Base-by-base conservation (phyloP, 2,113 vertebrate genomes). In the Chamaetylas fuelleborni region DNA sequence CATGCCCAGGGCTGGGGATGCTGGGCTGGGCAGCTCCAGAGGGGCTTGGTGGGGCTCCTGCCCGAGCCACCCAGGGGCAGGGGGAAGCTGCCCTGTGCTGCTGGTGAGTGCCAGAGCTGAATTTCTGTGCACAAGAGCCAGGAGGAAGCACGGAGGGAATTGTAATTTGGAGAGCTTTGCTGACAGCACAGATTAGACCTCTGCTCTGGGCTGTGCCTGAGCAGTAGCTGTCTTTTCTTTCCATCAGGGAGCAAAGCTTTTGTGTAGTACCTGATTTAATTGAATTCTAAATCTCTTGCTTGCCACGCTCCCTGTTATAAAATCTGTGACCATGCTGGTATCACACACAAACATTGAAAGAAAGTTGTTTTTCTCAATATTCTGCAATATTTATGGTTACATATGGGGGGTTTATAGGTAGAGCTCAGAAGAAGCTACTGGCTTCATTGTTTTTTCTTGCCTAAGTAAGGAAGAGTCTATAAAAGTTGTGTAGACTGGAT, bases 1-100 rank as follows among this genome's bases (percentile, higher is more conserved):
- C 10, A 4, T 40, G 34, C 25, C 8, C 31, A 9, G 51, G n/a
- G 14, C 38, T 34, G 14, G 53, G 23, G 1, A 0, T 8, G 23
- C 17, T 6, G 2, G 31, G 34, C 2, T 4, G 15, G 1, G 3
- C 33, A n/a, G 18, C 33, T 86, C 34, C 45, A n/a, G 29, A 0
- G 0, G 28, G 22, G 17, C 6, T 47, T 34, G n/a, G 18, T 19
- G 47, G 36, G n/a, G 17, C 14, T 87, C 25, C 29, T 4, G 3
- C 43, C 9, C 26, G 0, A 24, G 40, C 14, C 20, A 2, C 14
- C 17, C 38, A 18, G 14, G 9, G 14, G 9, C 25, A 36, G 70
- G 28, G 69, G 57, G 14, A 16, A 2, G 7, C 11, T 76, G 42
- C 38, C 48, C 56, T 29, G 60, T 10, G 40, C 40, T 8, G 7